These are phyloP conservation scores for Calameuta idolon DNA, from an alignment of 2,888 invertebrate genomes.

Conservation along the genomic window DNA sequence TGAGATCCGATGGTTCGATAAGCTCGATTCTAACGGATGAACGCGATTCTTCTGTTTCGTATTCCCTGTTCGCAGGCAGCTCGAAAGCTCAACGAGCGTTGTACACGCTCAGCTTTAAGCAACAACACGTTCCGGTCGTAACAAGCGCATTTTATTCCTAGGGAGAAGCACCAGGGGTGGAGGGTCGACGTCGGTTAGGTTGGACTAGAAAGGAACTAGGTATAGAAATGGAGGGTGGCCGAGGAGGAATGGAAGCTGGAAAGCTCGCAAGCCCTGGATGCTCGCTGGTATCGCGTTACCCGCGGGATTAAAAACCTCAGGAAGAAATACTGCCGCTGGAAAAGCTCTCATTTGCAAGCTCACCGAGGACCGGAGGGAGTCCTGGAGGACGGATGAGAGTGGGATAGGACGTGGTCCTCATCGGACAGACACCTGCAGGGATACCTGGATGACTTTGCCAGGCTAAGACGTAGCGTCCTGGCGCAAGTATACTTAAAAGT, in stretches of 20 bases:
- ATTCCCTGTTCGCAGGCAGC: too few species aligned
- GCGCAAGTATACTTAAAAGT: too few species aligned
- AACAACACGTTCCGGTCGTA: slow-evolving; percentile 30
- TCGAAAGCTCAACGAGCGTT: slow-evolving; percentile 18
- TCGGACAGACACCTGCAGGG: too few species aligned
- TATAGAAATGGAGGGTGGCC: not conserved
- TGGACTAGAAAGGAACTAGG: not conserved
- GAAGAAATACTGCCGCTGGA: slow-evolving; percentile 56
- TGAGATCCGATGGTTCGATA: too few species aligned
- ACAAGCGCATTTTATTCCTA: slow-evolving; percentile 28
- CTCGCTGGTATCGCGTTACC: slow-evolving; percentile 47
- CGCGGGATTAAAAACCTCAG: slow-evolving; percentile 57
- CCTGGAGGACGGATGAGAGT: too few species aligned
- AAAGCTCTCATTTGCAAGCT: slow-evolving; percentile 61
- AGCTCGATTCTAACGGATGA: too few species aligned
- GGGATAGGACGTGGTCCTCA: too few species aligned
- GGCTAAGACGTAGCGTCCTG: too few species aligned
- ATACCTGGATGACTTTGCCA: too few species aligned
- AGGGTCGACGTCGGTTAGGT: too few species aligned
- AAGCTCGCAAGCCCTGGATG: slow-evolving; percentile 32
- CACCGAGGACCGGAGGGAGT: slow-evolving; percentile 1
- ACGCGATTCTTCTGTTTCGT: too few species aligned
- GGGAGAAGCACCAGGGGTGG: not conserved
- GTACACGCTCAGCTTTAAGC: slow-evolving; percentile 40
- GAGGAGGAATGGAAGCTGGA: not conserved